Evolutionary conservation across 1,140 invertebrate genomes (phyloP).

Genomic region (Lasioglossum albipes): DNA sequence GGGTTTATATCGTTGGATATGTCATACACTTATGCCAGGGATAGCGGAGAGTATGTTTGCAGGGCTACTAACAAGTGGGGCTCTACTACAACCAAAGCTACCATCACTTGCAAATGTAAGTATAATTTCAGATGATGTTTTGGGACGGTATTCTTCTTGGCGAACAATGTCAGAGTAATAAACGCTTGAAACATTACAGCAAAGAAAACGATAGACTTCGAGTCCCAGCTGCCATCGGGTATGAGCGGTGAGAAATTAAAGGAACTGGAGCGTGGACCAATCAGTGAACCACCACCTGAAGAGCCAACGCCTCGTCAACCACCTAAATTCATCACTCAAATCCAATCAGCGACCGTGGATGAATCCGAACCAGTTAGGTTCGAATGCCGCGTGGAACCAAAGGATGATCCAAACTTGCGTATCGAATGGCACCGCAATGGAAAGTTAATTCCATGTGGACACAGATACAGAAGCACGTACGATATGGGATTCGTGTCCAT

Average conservation of each 20-base stretch:
- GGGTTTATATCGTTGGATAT: constrained; percentile 94
- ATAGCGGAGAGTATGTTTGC: constrained; percentile 93
- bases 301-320: constrained; percentile 86
- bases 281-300: constrained; percentile 84
- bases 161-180: background rate
- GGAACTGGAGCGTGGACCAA: constrained; percentile 92
- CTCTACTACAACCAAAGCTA: constrained; percentile 90
- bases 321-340: constrained; percentile 93
- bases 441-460: constrained; percentile 91
- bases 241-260: constrained; percentile 96
- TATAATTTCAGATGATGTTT: constrained; percentile 7
- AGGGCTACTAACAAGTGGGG: constrained; percentile 93
- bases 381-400: constrained; percentile 96
- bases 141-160: background rate
- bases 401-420: constrained; percentile 94
- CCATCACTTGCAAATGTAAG: constrained; percentile 87
- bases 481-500: constrained; percentile 97
- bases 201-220: constrained; percentile 93
- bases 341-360: constrained; percentile 88
- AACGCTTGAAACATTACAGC: constrained; percentile 73
- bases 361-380: constrained; percentile 96
- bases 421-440: constrained; percentile 97
- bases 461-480: constrained; percentile 94
- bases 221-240: constrained; percentile 94
- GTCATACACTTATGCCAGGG: constrained; percentile 91